Conservation (phyloP, 2,113 vertebrate species). For the Bos indicus region DNA sequence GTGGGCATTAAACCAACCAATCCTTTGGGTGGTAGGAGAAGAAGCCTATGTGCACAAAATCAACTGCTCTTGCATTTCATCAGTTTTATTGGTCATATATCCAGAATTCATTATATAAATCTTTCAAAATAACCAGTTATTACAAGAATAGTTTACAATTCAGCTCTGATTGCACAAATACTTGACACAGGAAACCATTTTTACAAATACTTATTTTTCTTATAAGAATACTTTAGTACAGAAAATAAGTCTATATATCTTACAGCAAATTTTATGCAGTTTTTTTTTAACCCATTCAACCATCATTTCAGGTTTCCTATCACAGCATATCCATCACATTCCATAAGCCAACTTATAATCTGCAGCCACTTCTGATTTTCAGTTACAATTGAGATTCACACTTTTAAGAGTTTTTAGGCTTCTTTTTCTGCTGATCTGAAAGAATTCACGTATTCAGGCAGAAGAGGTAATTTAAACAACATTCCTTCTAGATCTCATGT, state of each 20-base stretch:
- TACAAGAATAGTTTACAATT: constrained; percentile 71
- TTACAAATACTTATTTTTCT: constrained; percentile 75
- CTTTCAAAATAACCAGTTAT: constrained; percentile 68
- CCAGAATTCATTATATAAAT: constrained; percentile 55
- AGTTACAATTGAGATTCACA: constrained; percentile 10
- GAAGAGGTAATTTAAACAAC: constrained; percentile 25
- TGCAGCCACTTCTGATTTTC: neutral
- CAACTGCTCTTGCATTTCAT: neutral
- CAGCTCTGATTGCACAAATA: constrained; percentile 76
- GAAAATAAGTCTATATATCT: constrained; percentile 81
- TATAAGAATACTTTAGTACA: constrained; percentile 84
- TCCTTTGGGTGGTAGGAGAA: neutral
- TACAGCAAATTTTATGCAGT: constrained; percentile 66
- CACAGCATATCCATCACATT: neutral
- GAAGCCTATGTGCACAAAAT: neutral
- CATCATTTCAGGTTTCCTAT: constrained; percentile 40
- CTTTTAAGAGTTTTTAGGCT: constrained; percentile 45
- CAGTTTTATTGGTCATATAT: constrained; percentile 67
- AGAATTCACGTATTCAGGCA: constrained; percentile 53
- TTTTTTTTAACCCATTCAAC: neutral
- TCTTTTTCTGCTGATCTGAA: constrained; percentile 47
- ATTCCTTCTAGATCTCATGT: constrained; percentile 18
- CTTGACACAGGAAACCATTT: constrained; percentile 77
- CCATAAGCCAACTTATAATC: neutral
- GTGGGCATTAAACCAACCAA: neutral